A percentile compares a stretch with the other conserved stretches of the same genome.
These are phyloP conservation scores for Heteropelma amictum DNA, from an alignment of 2,888 invertebrate species.

Conservation along the genomic window DNA sequence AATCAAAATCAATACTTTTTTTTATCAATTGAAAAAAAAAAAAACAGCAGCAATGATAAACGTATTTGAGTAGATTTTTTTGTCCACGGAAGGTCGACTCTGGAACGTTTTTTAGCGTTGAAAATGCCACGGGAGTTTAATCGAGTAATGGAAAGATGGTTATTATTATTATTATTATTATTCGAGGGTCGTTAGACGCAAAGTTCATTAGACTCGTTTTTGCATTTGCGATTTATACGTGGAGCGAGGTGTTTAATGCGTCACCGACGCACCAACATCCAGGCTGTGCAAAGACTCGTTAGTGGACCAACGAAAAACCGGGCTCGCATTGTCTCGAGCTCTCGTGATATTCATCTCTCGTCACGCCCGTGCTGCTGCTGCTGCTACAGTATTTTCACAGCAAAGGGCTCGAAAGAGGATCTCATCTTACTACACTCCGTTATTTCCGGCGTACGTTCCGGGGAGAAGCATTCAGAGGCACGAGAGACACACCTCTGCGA, in stretches of 20 bases:
- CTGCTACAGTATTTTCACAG: slow-evolving; percentile 28
- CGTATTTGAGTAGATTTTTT: too few species aligned
- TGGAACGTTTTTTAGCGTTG: too few species aligned
- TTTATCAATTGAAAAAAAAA: too few species aligned
- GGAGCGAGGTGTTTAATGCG: slow-evolving; percentile 59
- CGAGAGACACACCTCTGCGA: not conserved
- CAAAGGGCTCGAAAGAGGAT: slow-evolving; percentile 5
- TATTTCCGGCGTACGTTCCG: slow-evolving; percentile 12
- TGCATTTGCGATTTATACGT: slow-evolving; percentile 7
- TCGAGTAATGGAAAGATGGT: too few species aligned
- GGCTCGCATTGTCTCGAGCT: not conserved
- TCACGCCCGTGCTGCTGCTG: slow-evolving; percentile 8
- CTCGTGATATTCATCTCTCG: not conserved
- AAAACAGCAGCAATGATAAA: too few species aligned
- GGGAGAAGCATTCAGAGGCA: slow-evolving; percentile 1
- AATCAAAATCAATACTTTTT: not conserved
- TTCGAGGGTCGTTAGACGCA: too few species aligned
- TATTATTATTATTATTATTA: too few species aligned
- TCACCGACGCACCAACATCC: slow-evolving; percentile 62
- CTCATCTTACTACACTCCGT: slow-evolving; percentile 3
- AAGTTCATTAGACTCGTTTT: too few species aligned
- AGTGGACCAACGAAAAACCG: slow-evolving; percentile 51
- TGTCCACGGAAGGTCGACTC: too few species aligned
- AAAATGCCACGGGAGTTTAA: too few species aligned
- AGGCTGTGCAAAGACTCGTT: slow-evolving; percentile 66